Base-by-base conservation (phyloP, 2,888 invertebrate genomes). In the Lathronympha strigana region DNA sequence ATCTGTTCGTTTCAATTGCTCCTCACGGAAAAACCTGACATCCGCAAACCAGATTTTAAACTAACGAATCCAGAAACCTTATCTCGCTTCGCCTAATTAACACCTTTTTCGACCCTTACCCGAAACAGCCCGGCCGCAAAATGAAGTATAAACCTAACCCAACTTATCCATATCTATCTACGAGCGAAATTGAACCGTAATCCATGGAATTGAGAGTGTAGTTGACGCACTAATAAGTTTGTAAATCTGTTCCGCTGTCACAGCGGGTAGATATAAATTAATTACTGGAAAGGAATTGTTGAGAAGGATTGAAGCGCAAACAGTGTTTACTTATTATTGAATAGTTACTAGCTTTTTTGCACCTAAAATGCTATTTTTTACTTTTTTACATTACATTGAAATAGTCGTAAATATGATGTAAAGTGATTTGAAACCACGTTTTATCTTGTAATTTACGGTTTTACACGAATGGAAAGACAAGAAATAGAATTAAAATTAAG, bases 21-120 rank as follows among this genome's bases (percentile, higher is more conserved):
- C 51, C 31, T 15, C 19, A 9, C 4, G n/a, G n/a, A 49, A 49
- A 60, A 50, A 6, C 17, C 25, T 17, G 23, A 49, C 40, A 25
- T 21, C 28, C 9, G 28, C 51, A n/a, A 50, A 47, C 47, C 21
- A 38, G 40, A 51, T 43, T 61, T 58, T 51, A 43, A 58, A 51
- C 58, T 64, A 63, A 57, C 63, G 50, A 63, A 58, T 51, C 57
- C 43, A 13, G 25, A 13, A 23, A 40, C 21, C 51, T 64, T 60
- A 64, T 64, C 64, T 53, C 11, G 17, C 45, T n/a, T n/a, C n/a
- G 36, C 25, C 51, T 64, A 60, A 64, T 64, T 64, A 60, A 64
- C 64, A 64, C 64, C 64, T 64, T 64, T 64, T 64, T 64, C 58
- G 51, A 64, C 64, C 64, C 58, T 58, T 11, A 45, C 33, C 51